Conservation (phyloP, 2,797 vertebrate genomes). For the Bucorvus abyssinicus region DNA sequence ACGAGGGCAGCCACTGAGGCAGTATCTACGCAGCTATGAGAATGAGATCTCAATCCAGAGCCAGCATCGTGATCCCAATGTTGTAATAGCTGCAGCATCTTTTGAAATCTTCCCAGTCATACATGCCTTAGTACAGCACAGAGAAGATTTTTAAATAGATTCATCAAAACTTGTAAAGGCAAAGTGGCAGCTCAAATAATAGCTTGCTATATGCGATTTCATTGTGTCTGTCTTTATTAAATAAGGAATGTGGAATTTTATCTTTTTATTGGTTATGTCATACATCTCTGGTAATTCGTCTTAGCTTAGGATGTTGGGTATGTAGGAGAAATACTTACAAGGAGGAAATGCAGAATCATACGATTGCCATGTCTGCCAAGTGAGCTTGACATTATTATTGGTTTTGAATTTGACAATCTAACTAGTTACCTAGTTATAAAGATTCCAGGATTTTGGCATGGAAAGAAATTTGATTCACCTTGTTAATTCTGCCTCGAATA, state of each 20-base stretch:
- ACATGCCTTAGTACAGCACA: not conserved
- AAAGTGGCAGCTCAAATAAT: constrained; percentile 64
- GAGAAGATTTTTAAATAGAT: constrained; percentile 57
- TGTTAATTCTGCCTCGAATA: not conserved
- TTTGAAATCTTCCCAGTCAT: not conserved
- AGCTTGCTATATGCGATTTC: constrained; percentile 42
- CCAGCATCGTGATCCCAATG: not conserved
- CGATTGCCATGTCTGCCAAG: not conserved
- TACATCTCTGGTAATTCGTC: not conserved
- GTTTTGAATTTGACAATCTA: not conserved
- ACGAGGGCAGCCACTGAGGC: not conserved
- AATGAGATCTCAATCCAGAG: not conserved
- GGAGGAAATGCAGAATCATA: not conserved
- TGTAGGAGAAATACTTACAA: not conserved
- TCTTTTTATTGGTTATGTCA: constrained; percentile 21
- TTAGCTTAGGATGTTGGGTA: not conserved
- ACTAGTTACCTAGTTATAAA: not conserved
- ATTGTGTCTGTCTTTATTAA: constrained; percentile 36
- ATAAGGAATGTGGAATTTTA: constrained; percentile 15
- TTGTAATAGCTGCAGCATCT: constrained; percentile 8
- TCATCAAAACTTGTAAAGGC: constrained; percentile 44
- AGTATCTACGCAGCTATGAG: not conserved
- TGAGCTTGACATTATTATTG: not conserved
- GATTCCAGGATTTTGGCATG: not conserved
- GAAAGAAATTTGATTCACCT: not conserved